These are phyloP conservation scores for Hozukius guyotensis DNA, from an alignment of 2,797 vertebrate genomes.

Conservation along the genomic window DNA sequence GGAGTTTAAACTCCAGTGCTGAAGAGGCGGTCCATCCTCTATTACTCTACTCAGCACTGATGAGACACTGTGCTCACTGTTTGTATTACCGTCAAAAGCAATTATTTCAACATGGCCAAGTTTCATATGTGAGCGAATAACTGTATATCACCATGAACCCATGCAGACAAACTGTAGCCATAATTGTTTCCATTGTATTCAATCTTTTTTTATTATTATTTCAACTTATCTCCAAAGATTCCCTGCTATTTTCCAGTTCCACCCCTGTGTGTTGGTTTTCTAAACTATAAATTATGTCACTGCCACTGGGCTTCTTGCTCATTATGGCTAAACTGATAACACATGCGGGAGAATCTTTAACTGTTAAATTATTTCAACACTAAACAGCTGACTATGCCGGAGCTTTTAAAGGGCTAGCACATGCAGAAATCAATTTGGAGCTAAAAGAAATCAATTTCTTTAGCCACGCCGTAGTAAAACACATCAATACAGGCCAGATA, in stretches of 20 bases:
- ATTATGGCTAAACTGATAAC: conserved; percentile 55
- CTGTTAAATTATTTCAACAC: conserved; percentile 39
- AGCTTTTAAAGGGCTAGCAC: conserved; percentile 33
- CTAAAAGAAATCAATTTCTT: conserved; percentile 29
- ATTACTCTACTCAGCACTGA: conserved; percentile 20
- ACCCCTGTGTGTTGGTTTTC: conserved; percentile 32
- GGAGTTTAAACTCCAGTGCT: conserved; percentile 12
- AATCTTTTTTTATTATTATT: conserved; percentile 18
- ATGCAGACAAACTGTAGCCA: conserved; percentile 13
- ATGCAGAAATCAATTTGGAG: conserved; percentile 32
- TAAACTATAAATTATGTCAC: conserved; percentile 60
- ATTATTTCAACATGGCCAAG: conserved; percentile 48
- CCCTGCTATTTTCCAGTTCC: conserved; percentile 54
- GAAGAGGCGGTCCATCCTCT: background rate
- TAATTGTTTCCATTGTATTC: conserved; percentile 59
- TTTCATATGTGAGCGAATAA: conserved; percentile 48
- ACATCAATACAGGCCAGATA: conserved; percentile 22
- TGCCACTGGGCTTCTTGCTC: conserved; percentile 45
- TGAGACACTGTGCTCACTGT: conserved; percentile 37
- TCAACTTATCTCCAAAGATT: conserved; percentile 41
- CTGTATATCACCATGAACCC: conserved; percentile 24
- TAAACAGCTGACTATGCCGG: conserved; percentile 32
- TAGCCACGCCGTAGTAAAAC: background rate
- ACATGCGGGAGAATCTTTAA: conserved; percentile 33
- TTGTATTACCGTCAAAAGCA: conserved; percentile 43